phyloP scores from a whole-genome alignment of 2,888 invertebrate genomes.

The Mellilla xanthometata region DNA sequence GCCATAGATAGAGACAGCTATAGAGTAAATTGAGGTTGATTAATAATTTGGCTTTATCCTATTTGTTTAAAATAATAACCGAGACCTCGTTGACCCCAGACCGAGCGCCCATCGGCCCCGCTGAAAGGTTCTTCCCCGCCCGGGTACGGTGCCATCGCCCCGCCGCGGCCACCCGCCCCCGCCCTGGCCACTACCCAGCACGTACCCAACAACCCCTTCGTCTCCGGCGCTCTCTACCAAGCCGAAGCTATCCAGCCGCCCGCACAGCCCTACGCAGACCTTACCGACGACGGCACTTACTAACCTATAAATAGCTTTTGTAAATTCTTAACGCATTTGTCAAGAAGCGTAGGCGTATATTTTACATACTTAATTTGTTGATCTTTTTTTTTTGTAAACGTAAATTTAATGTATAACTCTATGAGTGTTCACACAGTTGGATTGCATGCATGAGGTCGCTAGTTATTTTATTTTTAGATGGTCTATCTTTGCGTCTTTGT shows the following conservation, averaged over 20 bases:
- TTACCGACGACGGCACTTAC: constrained; percentile 65
- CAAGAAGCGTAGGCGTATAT: no score
- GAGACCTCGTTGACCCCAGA: constrained; percentile 40
- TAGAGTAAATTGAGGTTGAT: no score
- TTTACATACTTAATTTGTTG: no score
- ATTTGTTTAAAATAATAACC: no score
- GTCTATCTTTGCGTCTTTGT: no score
- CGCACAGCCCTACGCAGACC: constrained; percentile 78
- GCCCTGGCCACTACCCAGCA: constrained; percentile 82
- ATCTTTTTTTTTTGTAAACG: no score
- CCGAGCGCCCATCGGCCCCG: constrained; percentile 63
- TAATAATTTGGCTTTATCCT: no score
- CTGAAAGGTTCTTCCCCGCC: constrained; percentile 60
- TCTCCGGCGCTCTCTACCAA: constrained; percentile 83
- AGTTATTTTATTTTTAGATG: no score
- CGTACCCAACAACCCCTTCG: constrained; percentile 83
- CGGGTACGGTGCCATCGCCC: constrained; percentile 65
- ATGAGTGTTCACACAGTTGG: no score
- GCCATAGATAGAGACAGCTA: no score
- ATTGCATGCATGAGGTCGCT: no score
- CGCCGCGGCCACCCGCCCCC: constrained; percentile 69
- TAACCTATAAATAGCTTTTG: constrained; percentile 33
- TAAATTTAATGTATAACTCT: no score
- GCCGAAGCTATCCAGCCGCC: constrained; percentile 86
- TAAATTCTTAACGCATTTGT: constrained; percentile 15